Percentiles rank a stretch among this genome's conserved stretches.
These are phyloP conservation scores for Lepidocyrtinus sp. DNA, from an alignment of 2,888 invertebrate genomes.

Conservation along the genomic window DNA sequence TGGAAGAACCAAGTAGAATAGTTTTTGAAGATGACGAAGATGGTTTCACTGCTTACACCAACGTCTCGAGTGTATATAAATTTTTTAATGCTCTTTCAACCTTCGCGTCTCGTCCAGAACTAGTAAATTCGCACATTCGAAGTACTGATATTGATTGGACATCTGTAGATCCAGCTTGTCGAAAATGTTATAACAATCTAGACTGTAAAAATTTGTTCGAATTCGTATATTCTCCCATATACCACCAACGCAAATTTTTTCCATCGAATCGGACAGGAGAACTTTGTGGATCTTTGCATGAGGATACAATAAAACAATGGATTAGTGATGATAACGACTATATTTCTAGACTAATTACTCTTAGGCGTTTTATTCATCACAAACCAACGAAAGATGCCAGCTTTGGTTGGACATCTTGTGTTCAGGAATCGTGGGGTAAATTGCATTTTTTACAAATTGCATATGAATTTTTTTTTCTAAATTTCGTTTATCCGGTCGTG, in stretches of 20 bases:
- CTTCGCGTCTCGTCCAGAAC: slow-evolving; percentile 38
- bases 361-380: slow-evolving; percentile 33
- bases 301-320: slow-evolving; percentile 28
- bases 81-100: slow-evolving; percentile 42
- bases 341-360: slow-evolving; percentile 3
- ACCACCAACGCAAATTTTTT: slow-evolving; percentile 21
- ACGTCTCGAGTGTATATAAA: slow-evolving; percentile 12
- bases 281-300: slow-evolving; percentile 23
- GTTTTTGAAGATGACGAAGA: no score
- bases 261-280: slow-evolving; percentile 22
- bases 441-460: not conserved
- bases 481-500: slow-evolving; percentile 8
- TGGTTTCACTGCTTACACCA: not conserved
- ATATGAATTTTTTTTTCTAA: slow-evolving; percentile 9
- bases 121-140: slow-evolving; percentile 36
- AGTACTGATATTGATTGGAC: slow-evolving; percentile 36
- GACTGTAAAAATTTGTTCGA: slow-evolving; percentile 29
- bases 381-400: slow-evolving; percentile 25
- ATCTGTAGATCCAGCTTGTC: not conserved
- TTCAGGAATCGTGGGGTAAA: slow-evolving; percentile 32
- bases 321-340: not conserved
- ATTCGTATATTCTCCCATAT: slow-evolving; percentile 29
- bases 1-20: not conserved
- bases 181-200: not conserved
- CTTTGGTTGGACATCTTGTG: slow-evolving; percentile 41